A percentile compares a stretch with the other conserved stretches of the same genome.
Evolutionary conservation across 2,888 invertebrate species (phyloP).

Genomic region (Drosophila falleni): DNA sequence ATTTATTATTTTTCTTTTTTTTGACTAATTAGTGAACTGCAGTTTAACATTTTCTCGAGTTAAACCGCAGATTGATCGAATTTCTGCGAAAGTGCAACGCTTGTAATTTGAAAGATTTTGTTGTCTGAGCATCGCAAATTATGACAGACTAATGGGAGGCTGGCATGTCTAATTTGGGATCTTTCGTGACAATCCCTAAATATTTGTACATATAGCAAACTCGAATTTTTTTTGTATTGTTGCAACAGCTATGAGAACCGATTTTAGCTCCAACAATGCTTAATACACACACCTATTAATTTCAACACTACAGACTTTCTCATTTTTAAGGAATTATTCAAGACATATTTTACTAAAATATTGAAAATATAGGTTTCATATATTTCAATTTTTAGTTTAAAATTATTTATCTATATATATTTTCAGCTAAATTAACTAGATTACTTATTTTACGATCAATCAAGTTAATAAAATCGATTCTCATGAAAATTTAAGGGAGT

Average conservation of each 20-base stretch:
- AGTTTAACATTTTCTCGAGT: slow-evolving; percentile 63
- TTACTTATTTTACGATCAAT: no score
- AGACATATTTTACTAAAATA: neutral
- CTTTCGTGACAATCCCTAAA: slow-evolving; percentile 19
- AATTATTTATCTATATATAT: no score
- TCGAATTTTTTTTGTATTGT: neutral
- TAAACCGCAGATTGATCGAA: slow-evolving; percentile 21
- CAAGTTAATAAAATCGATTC: no score
- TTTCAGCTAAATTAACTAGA: no score
- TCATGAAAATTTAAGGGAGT: no score
- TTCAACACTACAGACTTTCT: neutral
- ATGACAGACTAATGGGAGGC: slow-evolving; percentile 5
- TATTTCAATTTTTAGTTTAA: no score
- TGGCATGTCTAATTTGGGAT: slow-evolving; percentile 16
- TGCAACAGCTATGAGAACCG: neutral
- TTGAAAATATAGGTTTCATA: no score
- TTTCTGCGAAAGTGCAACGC: slow-evolving; percentile 34
- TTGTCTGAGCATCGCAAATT: slow-evolving; percentile 48
- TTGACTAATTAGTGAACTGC: slow-evolving; percentile 72
- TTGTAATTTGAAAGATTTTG: slow-evolving; percentile 17
- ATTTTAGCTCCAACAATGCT: neutral
- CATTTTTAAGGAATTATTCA: neutral
- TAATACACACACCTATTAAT: slow-evolving; percentile 7
- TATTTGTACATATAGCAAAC: neutral
- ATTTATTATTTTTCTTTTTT: slow-evolving; percentile 6